phyloP scores from a whole-genome alignment of 2,113 vertebrate genomes.

The Oncorhynchus kisutch region DNA sequence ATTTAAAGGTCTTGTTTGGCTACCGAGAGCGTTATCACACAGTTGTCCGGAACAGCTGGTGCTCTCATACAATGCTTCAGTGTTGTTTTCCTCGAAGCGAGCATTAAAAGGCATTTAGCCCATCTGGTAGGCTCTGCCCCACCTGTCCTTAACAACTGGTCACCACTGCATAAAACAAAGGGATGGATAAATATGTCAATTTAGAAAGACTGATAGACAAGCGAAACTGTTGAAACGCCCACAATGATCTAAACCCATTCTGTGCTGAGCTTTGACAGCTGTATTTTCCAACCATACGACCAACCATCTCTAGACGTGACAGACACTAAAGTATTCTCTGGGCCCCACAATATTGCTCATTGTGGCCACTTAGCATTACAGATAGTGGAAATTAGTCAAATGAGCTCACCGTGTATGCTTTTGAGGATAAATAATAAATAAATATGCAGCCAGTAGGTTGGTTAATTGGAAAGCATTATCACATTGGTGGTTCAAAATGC shows the following conservation, averaged over 20 bases:
- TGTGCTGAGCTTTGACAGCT: conserved; percentile 22
- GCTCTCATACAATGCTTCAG: too few relatives aligned
- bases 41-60: too few relatives aligned
- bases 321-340: too few relatives aligned
- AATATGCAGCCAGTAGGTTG: not conserved
- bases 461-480: conserved; percentile 25
- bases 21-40: too few relatives aligned
- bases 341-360: conserved; percentile 20
- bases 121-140: too few relatives aligned
- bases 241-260: conserved; percentile 34
- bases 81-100: too few relatives aligned
- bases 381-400: conserved; percentile 45
- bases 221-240: conserved; percentile 15
- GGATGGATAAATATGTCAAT: not conserved
- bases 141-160: too few relatives aligned
- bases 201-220: too few relatives aligned
- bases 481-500: conserved; percentile 4
- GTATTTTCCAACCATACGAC: conserved; percentile 50
- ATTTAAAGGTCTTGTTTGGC: too few relatives aligned
- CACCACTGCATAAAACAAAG: not conserved
- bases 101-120: too few relatives aligned
- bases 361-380: conserved; percentile 24
- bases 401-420: conserved; percentile 4
- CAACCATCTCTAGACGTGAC: not conserved
- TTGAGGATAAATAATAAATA: conserved; percentile 2